Evolutionary conservation across 2,113 vertebrate species (phyloP), one percentile per base, ranked within the genome.

Genomic region (Potamarius usumacintae): DNA sequence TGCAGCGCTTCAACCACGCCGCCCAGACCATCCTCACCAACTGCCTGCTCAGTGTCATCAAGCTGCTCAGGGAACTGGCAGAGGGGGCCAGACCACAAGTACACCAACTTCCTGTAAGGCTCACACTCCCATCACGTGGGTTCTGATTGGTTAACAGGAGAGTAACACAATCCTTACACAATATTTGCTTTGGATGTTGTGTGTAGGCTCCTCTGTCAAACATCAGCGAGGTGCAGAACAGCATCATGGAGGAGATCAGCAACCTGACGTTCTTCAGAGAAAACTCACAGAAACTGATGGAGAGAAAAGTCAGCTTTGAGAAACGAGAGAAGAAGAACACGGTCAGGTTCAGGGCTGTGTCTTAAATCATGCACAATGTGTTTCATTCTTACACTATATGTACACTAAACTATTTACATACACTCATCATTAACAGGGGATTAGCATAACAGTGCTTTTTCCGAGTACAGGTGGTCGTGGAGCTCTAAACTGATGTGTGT

Each of bases 221-320:
- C 91, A 96, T 97, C 63, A 93, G 90, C 90, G 97, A 98, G 90
- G 96, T 97, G 89, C 98, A 99, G 87, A 96, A 93, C 92, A 96
- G 92, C 91, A 96, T 98, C 88, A 96, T 99, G 91, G 98, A 98
- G 79, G 95, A 97, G 88, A 90, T 99, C 91, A 96, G 97, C 81
- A 97, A 95, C 91, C 92, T 99, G 92, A 94, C 91, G 60, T 99
- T 98, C 91, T 96, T 98, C 72, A 99, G 96, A 90, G 98, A 99
- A 52, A 97, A 96, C 74, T 96, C 95, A 7, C 98, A 98, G 92
- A 94, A 92, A 87, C 86, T 96, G 76, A 97, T 98, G 92, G 98
- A 99, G 91, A 95, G 96, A 85, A 99, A 99, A 93, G 94, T 97
- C 92, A 99, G 98, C 94, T 96, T 98, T 89, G 98, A 99, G 92